These are phyloP conservation scores for Hyppa rectilinea DNA, from an alignment of 2,888 invertebrate genomes.

Conservation along the genomic window DNA sequence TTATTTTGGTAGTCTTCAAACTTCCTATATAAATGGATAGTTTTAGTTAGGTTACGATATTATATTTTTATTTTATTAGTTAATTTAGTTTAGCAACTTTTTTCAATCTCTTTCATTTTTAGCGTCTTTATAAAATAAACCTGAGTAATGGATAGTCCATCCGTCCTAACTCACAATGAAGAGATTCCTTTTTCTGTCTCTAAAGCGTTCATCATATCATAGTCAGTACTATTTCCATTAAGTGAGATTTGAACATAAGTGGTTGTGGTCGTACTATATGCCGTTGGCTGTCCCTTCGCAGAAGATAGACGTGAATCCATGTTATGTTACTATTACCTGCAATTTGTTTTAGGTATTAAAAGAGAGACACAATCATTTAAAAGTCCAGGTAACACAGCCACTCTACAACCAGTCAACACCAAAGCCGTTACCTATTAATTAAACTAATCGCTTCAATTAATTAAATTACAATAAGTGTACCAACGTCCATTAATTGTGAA, in stretches of 20 bases:
- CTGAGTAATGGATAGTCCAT: too few relatives aligned
- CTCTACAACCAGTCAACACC: slow-evolving; percentile 13
- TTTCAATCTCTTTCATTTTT: too few relatives aligned
- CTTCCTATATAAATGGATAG: too few relatives aligned
- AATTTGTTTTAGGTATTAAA: background rate
- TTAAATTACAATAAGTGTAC: slow-evolving; percentile 53
- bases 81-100: too few relatives aligned
- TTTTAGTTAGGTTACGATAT: too few relatives aligned
- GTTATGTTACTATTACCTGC: background rate
- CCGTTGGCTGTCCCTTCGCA: background rate
- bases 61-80: too few relatives aligned
- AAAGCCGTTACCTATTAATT: slow-evolving; percentile 38
- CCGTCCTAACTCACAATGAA: too few relatives aligned
- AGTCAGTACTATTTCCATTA: background rate
- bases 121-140: too few relatives aligned
- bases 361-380: background rate
- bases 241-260: background rate
- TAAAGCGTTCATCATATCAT: too few relatives aligned
- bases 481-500: slow-evolving; percentile 48
- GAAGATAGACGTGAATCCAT: too few relatives aligned
- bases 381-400: background rate
- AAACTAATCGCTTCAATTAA: slow-evolving; percentile 48
- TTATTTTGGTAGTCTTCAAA: background rate
- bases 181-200: background rate
- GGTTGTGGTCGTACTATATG: background rate